These are phyloP conservation scores for Dendrocopos noguchii DNA, from an alignment of 2,113 vertebrate genomes.

Conservation along the genomic window DNA sequence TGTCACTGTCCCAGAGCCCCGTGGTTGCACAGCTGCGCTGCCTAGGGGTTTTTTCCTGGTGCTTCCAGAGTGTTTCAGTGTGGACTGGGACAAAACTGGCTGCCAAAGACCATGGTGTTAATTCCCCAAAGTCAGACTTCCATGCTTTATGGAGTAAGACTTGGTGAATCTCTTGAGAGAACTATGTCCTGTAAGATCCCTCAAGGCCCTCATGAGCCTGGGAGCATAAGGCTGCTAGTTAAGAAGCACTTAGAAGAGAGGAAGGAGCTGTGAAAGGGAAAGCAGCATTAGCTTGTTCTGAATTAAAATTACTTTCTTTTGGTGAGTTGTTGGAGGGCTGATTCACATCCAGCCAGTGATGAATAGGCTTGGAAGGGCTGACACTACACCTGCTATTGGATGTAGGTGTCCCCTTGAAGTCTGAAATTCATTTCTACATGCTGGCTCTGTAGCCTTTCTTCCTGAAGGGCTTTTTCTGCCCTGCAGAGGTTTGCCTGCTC, in stretches of 20 bases:
- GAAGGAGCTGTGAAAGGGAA: neutral
- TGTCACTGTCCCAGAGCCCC: neutral
- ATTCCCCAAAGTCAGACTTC: neutral
- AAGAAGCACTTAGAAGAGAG: neutral
- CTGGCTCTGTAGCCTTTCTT: neutral
- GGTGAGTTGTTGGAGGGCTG: neutral
- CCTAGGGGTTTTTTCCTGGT: neutral
- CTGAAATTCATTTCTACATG: neutral
- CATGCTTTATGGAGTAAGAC: neutral
- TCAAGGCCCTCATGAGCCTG: neutral
- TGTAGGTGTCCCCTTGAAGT: neutral
- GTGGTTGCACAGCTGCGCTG: neutral
- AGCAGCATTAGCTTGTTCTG: neutral
- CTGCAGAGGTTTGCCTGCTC: neutral
- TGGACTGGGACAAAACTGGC: neutral
- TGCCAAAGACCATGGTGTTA: neutral
- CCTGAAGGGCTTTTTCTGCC: neutral
- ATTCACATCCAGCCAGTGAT: neutral
- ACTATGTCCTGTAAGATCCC: neutral
- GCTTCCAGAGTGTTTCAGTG: neutral
- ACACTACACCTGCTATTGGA: rapidly evolving
- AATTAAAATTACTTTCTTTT: neutral
- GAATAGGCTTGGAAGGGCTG: neutral
- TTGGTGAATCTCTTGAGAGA: neutral
- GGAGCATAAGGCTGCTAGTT: neutral